Evolutionary conservation across 2,797 vertebrate species (phyloP).

Genomic region (Naso thynnoides): DNA sequence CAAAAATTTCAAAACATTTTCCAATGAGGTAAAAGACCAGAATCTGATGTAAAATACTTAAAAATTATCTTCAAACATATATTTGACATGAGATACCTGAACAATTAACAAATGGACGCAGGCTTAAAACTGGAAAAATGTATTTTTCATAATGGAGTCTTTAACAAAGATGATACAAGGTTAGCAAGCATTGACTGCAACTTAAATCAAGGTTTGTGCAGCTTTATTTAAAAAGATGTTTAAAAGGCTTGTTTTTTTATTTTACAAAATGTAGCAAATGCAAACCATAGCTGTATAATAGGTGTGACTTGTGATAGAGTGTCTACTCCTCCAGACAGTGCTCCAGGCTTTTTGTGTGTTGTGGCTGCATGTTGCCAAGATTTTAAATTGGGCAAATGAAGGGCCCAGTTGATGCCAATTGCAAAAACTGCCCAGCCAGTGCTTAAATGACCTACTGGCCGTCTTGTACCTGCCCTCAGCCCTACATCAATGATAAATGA

Average conservation of each 20-base stretch:
- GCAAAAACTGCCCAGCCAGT: not conserved
- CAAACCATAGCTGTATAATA: not conserved
- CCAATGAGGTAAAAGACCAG: too few species aligned
- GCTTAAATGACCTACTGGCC: conserved; percentile 3
- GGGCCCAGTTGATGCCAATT: not conserved
- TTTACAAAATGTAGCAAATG: not conserved
- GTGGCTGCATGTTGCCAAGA: not conserved
- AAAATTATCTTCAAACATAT: too few species aligned
- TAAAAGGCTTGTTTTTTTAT: too few species aligned
- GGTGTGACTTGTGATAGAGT: not conserved
- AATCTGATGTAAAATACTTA: too few species aligned
- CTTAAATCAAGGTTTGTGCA: not conserved
- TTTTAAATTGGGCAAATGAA: conserved; percentile 7
- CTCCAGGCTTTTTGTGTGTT: not conserved
- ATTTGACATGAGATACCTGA: too few species aligned
- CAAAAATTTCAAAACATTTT: too few species aligned
- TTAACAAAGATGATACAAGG: not conserved
- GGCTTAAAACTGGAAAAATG: too few species aligned
- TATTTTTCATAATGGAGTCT: too few species aligned
- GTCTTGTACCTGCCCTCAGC: not conserved
- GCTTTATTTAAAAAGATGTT: too few species aligned
- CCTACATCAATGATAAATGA: not conserved
- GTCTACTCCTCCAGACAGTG: not conserved
- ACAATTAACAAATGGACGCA: too few species aligned
- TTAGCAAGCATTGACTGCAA: not conserved